Evolutionary conservation across 2,797 vertebrate genomes (phyloP).

Genomic region (Esox lucius): DNA sequence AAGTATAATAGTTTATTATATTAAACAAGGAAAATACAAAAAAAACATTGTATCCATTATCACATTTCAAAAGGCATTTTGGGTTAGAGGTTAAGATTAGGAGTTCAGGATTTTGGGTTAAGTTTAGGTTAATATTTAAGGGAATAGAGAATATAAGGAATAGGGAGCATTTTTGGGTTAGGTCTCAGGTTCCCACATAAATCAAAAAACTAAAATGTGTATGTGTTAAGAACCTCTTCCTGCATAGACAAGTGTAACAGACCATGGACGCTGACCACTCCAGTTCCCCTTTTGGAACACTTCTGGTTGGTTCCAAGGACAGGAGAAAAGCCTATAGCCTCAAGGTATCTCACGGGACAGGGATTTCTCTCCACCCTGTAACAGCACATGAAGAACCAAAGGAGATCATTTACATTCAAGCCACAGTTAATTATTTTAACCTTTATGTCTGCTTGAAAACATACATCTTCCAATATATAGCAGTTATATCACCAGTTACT

Average conservation of each 20-base stretch:
- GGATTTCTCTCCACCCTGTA: no score
- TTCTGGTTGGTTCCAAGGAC: neutral
- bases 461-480: no score
- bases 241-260: neutral
- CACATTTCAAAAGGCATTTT: no score
- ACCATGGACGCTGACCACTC: neutral
- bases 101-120: no score
- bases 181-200: no score
- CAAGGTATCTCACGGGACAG: neutral
- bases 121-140: no score
- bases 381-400: neutral
- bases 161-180: no score
- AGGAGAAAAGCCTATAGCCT: neutral
- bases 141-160: no score
- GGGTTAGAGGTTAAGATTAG: no score
- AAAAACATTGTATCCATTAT: no score
- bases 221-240: neutral
- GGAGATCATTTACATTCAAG: conserved; percentile 9
- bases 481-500: neutral
- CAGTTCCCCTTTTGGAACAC: neutral
- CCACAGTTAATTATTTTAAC: conserved; percentile 4
- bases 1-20: no score
- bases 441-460: neutral
- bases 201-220: neutral
- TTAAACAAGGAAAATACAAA: no score